Conservation (phyloP, 1,140 invertebrate species). For the Penaeus japonicus region DNA sequence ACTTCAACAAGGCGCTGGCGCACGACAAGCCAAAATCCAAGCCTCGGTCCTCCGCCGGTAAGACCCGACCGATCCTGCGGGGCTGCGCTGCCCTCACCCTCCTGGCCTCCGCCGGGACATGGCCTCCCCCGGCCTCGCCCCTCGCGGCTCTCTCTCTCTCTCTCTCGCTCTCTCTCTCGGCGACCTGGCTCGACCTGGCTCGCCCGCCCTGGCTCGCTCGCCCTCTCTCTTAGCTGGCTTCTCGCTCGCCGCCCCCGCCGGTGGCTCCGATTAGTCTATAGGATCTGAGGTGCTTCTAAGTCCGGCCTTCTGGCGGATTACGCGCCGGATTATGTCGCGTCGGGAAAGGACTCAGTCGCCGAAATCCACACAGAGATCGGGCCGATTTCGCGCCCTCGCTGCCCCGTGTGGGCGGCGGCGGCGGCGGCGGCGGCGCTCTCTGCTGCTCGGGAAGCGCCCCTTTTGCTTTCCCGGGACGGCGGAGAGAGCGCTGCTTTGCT, state of each 20-base stretch:
- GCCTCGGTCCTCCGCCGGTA: slow-evolving; percentile 57
- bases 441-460: too few species aligned
- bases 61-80: slow-evolving; percentile 31
- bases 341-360: background rate
- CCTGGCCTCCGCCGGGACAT: background rate
- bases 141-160: background rate
- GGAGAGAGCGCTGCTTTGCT: too few species aligned
- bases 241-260: background rate
- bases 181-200: background rate
- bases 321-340: slow-evolving; percentile 26
- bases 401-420: too few species aligned
- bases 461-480: too few species aligned
- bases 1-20: slow-evolving; percentile 54
- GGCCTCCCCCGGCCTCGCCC: background rate
- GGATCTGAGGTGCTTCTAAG: slow-evolving; percentile 40
- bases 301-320: slow-evolving; percentile 32
- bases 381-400: too few species aligned
- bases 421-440: too few species aligned
- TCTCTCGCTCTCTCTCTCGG: background rate
- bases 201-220: background rate
- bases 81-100: background rate
- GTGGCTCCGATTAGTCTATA: background rate
- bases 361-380: too few species aligned
- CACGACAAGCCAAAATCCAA: slow-evolving; percentile 57
- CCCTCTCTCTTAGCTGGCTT: background rate